phyloP scores from a whole-genome alignment of 2,113 vertebrate genomes.

The Ctenomys sociabilis region DNA sequence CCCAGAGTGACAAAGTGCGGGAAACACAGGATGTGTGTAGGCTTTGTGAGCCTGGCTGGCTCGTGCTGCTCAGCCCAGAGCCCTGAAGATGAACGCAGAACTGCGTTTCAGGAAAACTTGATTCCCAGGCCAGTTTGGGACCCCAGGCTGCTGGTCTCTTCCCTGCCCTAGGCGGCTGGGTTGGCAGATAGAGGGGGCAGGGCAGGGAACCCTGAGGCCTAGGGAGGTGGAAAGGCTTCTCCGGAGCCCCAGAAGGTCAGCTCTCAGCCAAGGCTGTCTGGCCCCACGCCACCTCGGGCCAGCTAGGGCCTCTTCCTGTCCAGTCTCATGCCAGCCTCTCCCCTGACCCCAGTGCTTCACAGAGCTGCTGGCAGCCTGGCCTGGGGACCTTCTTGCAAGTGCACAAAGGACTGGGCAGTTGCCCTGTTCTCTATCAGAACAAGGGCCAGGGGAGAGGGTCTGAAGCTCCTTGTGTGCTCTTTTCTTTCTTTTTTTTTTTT shows the following conservation, averaged over 20 bases:
- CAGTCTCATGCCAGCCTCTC: not conserved
- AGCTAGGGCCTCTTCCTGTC: not conserved
- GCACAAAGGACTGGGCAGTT: not conserved
- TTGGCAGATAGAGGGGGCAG: not conserved
- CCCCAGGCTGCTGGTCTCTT: not conserved
- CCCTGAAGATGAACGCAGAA: not conserved
- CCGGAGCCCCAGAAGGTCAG: not conserved
- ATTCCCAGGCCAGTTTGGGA: not conserved
- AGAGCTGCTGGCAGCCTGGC: not conserved
- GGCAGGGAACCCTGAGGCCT: not conserved
- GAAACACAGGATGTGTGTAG: not conserved
- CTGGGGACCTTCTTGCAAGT: not conserved
- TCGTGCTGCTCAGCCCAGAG: not conserved
- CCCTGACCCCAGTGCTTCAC: not conserved
- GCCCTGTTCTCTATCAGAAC: not conserved
- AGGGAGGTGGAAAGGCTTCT: not conserved
- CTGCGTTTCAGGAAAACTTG: constrained; percentile 9
- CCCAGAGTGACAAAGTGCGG: not conserved
- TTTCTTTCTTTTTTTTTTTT: no score
- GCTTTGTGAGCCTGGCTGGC: not conserved
- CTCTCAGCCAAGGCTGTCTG: not conserved
- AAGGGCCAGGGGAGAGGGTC: not conserved
- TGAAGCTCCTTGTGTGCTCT: not conserved
- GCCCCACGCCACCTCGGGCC: not conserved
- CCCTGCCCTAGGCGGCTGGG: not conserved